phyloP scores from a whole-genome alignment of 2,797 vertebrate species.

The Ceryle rudis region DNA sequence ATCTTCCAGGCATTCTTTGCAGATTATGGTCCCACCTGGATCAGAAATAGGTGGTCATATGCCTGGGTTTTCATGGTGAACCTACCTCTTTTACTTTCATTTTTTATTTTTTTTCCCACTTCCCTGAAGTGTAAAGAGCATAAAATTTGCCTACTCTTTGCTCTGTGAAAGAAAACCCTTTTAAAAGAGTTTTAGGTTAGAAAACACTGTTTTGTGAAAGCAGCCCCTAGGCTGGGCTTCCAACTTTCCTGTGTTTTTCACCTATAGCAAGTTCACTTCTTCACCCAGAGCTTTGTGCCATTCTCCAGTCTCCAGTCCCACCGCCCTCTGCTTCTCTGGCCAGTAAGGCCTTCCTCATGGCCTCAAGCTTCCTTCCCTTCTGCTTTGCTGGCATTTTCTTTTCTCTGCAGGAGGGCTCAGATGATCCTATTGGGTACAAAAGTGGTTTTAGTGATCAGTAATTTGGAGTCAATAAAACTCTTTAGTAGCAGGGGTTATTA shows the following conservation, averaged over 20 bases:
- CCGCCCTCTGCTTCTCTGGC: accelerated
- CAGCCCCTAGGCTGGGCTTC: background rate
- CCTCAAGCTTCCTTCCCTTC: background rate
- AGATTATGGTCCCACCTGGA: background rate
- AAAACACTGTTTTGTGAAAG: background rate
- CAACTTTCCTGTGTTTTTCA: background rate
- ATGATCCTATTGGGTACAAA: background rate
- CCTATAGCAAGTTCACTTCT: background rate
- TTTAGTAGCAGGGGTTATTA: conserved; percentile 14
- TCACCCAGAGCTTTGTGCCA: background rate
- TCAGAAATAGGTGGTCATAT: background rate
- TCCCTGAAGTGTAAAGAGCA: background rate
- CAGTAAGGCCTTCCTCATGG: background rate
- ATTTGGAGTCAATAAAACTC: conserved; percentile 21
- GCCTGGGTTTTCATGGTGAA: background rate
- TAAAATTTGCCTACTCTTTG: background rate
- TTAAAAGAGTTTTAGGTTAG: background rate
- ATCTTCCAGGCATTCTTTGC: background rate
- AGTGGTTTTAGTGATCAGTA: conserved; percentile 26
- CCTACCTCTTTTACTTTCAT: background rate
- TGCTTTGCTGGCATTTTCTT: background rate
- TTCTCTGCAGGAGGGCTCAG: background rate
- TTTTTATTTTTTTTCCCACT: background rate
- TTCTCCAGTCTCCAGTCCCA: background rate
- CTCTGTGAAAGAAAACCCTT: background rate